phyloP scores from a whole-genome alignment of 2,888 invertebrate genomes.

The Cyclophora punctaria region DNA sequence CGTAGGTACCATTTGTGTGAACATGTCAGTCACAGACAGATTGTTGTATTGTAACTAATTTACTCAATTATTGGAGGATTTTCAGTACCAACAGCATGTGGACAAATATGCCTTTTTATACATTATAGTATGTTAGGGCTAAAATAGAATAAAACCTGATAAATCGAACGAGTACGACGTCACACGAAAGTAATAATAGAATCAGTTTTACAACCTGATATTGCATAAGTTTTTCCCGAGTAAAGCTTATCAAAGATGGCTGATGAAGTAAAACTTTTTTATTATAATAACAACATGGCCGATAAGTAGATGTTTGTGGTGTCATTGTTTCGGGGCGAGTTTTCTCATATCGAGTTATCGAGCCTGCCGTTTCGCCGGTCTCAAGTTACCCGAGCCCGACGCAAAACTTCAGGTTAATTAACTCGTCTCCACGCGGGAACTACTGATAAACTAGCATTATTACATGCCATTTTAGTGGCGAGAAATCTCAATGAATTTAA shows the following conservation, averaged over 20 bases:
- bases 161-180: no score
- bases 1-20: no score
- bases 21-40: no score
- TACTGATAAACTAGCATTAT: slow-evolving; percentile 48
- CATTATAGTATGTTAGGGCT: no score
- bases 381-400: slow-evolving; percentile 34
- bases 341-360: slow-evolving; percentile 49
- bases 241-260: slow-evolving; percentile 15
- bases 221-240: no score
- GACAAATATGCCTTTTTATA: no score
- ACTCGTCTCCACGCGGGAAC: slow-evolving; percentile 37
- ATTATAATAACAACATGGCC: slow-evolving; percentile 46
- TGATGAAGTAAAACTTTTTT: slow-evolving; percentile 38
- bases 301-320: slow-evolving; percentile 39
- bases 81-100: no score
- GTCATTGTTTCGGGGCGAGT: slow-evolving; percentile 43
- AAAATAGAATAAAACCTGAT: no score
- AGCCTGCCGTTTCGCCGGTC: slow-evolving; percentile 14
- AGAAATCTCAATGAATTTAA: slow-evolving; percentile 15
- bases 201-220: no score
- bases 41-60: no score
- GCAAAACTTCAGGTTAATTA: slow-evolving; percentile 61
- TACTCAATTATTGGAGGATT: no score
- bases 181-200: no score
- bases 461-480: slow-evolving; percentile 30